Conservation (phyloP, 2,797 vertebrate genomes). For the Acipenser oxyrinchus region DNA sequence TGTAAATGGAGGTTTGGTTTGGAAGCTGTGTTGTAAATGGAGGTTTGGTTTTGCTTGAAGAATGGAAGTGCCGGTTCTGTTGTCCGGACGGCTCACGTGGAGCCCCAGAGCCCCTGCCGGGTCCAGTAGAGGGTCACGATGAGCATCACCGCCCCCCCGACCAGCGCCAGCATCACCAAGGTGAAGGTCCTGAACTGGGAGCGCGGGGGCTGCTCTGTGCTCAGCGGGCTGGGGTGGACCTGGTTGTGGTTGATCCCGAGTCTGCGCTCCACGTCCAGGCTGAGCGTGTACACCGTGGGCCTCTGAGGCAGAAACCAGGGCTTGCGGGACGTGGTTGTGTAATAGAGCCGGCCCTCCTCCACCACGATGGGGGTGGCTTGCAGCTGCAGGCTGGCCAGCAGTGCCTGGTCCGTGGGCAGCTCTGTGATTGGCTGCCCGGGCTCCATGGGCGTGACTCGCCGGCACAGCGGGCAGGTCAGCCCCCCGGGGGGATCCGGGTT, state of each 20-base stretch:
- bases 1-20: too few relatives aligned
- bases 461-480: slow-evolving; percentile 47
- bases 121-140: slow-evolving; percentile 49
- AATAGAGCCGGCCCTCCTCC: slow-evolving; percentile 37
- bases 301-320: slow-evolving; percentile 39
- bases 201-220: slow-evolving; percentile 28
- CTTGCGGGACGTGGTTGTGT: slow-evolving; percentile 36
- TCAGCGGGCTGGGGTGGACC: not conserved
- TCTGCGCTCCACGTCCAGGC: slow-evolving; percentile 23
- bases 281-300: slow-evolving; percentile 42
- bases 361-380: slow-evolving; percentile 40
- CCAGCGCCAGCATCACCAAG: slow-evolving; percentile 40
- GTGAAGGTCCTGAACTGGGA: slow-evolving; percentile 41
- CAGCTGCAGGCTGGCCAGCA: slow-evolving; percentile 38
- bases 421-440: slow-evolving; percentile 34
- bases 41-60: too few relatives aligned
- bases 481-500: slow-evolving; percentile 20
- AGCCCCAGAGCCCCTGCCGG: slow-evolving; percentile 36
- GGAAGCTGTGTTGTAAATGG: too few relatives aligned
- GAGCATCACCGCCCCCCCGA: slow-evolving; percentile 35
- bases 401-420: slow-evolving; percentile 34
- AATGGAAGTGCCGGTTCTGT: too few relatives aligned
- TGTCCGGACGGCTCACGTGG: slow-evolving; percentile 26
- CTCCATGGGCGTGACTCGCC: slow-evolving; percentile 38
- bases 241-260: slow-evolving; percentile 13